Base-by-base conservation (phyloP, 2,113 vertebrate species). In the Myrmecophaga tridactyla region DNA sequence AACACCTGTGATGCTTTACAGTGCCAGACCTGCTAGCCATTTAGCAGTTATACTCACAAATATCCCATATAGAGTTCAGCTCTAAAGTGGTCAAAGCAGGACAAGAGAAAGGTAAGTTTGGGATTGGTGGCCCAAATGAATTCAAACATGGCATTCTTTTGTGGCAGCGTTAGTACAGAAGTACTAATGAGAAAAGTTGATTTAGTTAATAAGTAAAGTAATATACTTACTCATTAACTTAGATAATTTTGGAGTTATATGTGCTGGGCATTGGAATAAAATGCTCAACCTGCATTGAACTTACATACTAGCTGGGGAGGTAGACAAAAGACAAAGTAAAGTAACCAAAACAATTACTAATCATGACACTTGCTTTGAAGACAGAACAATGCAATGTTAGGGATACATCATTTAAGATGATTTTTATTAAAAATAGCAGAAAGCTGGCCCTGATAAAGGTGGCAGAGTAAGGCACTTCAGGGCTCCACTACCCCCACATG, bases 391-490 rank as follows among this genome's bases (percentile, higher is more conserved):
- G 27, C 41, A 41, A 63, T 75, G 15, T 76, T 48, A 75, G 23
- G 18, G 23, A 36, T 94, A 25, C 15, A 88, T 58, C 51, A 82
- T 70, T 81, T 91, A 43, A 11, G 48, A 69, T 72, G 60, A 60
- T 89, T 53, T 88, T 93, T 85, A 34, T 76, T 70, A 69, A 90
- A 83, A 69, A 89, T 75, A 73, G 83, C 62, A 41, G 51, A 69
- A 65, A 67, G 17, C 6, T 56, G 53, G 53, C 53, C 20, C 53
- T 56, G 17, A 56, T 21, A 18, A 20, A 20, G 53, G 21, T 21
- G 53, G 18, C 53, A 56, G 53, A 56, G 18, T 56, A 56, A 56
- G 53, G 21, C 18, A 18, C 53, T 21, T 56, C 53, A 56, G 53
- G 18, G 53, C 53, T 56, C 53, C 18, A 4, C 21, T 56, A 17